Base-by-base conservation (phyloP, 92 coral and sea anemone genomes). In the Epizoanthus rinbou region DNA sequence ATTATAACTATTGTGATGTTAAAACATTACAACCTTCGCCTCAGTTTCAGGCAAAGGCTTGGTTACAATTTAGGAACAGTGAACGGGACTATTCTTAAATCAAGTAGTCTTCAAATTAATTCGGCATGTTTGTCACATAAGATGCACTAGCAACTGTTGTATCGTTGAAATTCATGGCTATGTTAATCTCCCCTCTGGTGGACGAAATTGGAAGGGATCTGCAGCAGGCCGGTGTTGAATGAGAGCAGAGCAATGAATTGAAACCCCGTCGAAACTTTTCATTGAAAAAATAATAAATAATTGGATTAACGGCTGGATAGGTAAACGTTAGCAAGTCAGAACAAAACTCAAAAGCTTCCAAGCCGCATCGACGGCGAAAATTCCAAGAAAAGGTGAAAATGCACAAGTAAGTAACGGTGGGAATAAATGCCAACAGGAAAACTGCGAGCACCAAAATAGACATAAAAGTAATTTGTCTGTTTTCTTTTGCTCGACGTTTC, bases 381-480 rank as follows among this genome's bases (percentile, higher is more conserved):
- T 43, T 62, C 82, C 82, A 78, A 3, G 82, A 78, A 62, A 78
- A 78, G 0, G 82, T 62, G 39, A 78, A 62, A 39, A 78, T 78
- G 23, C 63, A 78, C 23, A 60, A 28, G 5, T 78, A 78, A 2
- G 71, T 21, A 13, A 78, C 28, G 56, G n/a, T 62, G 23, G 82
- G 82, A 14, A 78, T 57, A 57, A 57, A 78, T 3, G 82, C 82
- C 4, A 78, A 19, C 24, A 78, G 47, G 4, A 78, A 78, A 9
- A 78, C 69, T 1, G 23, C 8, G 3, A 78, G 57, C 70, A 78
- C 82, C 11, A 78, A 47, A 21, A 78, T 60, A 1, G 82, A 78
- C 82, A 78, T 62, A 18, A 78, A 19, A 2, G 82, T 78, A 57
- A 78, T 78, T 57, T 78, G 82, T 19, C 82, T 62, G 82, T 78